Conservation (phyloP, 2,113 vertebrate species). For the Meriones unguiculatus region DNA sequence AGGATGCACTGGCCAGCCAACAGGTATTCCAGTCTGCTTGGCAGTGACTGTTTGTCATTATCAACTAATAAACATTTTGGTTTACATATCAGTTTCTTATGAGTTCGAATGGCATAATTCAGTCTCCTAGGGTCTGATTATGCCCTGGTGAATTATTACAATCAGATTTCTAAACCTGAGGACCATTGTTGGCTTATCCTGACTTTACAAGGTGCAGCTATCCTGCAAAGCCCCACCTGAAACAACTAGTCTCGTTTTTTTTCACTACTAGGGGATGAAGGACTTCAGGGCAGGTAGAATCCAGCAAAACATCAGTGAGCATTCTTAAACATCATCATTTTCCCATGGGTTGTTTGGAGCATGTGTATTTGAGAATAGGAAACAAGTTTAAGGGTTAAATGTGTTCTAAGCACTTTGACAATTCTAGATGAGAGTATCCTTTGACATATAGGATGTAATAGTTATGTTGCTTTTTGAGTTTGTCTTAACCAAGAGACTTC, state of each 20-base stretch:
- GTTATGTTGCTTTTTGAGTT: neutral
- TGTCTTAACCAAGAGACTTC: neutral
- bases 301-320: neutral
- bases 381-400: neutral
- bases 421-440: neutral
- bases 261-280: neutral
- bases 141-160: conserved; percentile 21
- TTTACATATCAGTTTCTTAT: conserved; percentile 63
- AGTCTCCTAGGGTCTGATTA: neutral
- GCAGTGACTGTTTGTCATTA: conserved; percentile 60
- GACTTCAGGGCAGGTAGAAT: neutral
- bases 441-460: neutral
- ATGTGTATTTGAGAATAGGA: neutral
- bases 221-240: neutral
- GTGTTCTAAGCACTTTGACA: neutral
- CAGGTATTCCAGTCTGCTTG: conserved; percentile 56
- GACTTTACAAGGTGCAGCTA: neutral
- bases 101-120: conserved; percentile 58
- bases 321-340: neutral
- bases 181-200: conserved; percentile 12
- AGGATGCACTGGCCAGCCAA: conserved; percentile 49
- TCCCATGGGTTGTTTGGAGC: neutral
- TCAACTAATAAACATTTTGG: conserved; percentile 67
- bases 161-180: conserved; percentile 45
- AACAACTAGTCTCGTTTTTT: neutral